Evolutionary conservation across 2,113 vertebrate species (phyloP), one percentile per base, ranked within the genome.

Genomic region (Platysternon megacephalum): DNA sequence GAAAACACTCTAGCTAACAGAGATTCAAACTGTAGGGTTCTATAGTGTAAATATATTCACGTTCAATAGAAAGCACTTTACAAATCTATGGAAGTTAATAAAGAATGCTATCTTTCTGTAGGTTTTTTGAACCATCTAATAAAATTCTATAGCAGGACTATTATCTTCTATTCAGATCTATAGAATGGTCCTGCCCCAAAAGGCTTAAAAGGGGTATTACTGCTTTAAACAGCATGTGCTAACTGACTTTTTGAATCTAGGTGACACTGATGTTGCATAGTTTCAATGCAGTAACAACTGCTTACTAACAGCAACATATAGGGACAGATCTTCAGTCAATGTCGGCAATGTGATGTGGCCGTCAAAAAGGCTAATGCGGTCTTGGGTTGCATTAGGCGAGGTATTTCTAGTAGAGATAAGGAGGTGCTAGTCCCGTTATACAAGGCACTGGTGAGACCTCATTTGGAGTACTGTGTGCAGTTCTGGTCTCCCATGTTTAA

Each of bases 181-280:
- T 52, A 52, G 3, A 22, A 56, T 0, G 8, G 6, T 8, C 13
- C 17, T 52, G 51, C 39, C 26, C 87, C 2, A 19, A 26, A 8
- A 19, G 2, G n/a, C 24, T 0, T 0, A 19, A 2, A 29, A 35
- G 51, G 48, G 35, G 3, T 61, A 32, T 32, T 35, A 35, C 58
- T 35, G 29, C 87, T 22, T 17, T 2, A 4, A 29, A 53, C 39
- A 44, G 22, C 65, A 28, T 55, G 22, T 39, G 10, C 35, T 46
- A 8, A 10, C 16, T 0, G 1, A 5, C 42, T 1, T 4, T 6
- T 53, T 44, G 2, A 44, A 22, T 21, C 76, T 22, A 14, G 8
- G 39, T 44, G 3, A 4, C 21, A 8, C 0, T n/a, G 35, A 68
- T 7, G 13, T 14, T 32, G 28, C 58, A 61, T 61, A 6, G 29